A percentile compares a stretch with the other conserved stretches of the same genome.
phyloP scores from a whole-genome alignment of 2,113 vertebrate species.

The Morone saxatilis region DNA sequence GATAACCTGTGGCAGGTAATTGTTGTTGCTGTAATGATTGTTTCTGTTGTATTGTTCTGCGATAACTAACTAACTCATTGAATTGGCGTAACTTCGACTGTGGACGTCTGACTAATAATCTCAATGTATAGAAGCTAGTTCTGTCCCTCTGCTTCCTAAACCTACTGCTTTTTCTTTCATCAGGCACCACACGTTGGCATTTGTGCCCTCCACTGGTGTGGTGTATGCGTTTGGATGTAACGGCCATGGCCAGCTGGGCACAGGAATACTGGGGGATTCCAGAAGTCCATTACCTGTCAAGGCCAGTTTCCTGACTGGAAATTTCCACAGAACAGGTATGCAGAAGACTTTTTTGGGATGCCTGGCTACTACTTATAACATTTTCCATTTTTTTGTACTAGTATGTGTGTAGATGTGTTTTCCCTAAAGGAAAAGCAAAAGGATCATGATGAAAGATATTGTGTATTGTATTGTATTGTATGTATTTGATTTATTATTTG shows the following conservation, averaged over 20 bases:
- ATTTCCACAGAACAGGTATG: constrained; percentile 86
- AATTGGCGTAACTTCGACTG: background rate
- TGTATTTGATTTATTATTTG: background rate
- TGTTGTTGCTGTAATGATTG: background rate
- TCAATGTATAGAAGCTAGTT: background rate
- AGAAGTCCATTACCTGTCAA: constrained; percentile 91
- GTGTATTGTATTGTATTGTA: too few relatives aligned
- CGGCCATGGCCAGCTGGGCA: constrained; percentile 93
- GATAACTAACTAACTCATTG: background rate
- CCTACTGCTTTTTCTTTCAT: constrained; percentile 1
- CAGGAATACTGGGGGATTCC: constrained; percentile 86
- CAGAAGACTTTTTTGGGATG: background rate
- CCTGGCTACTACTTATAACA: background rate
- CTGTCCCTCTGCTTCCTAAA: background rate
- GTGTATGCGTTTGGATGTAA: constrained; percentile 98
- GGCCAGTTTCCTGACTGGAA: constrained; percentile 85
- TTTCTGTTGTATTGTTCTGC: too few relatives aligned
- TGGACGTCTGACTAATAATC: background rate
- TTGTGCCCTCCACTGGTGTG: constrained; percentile 93
- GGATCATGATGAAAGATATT: background rate
- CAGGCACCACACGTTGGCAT: constrained; percentile 96
- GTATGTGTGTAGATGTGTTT: background rate
- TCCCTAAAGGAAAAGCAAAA: background rate
- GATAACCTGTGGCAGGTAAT: constrained; percentile 92
- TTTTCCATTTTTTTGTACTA: background rate